Percentiles rank a stretch among this genome's conserved stretches.
phyloP scores from a whole-genome alignment of 2,113 vertebrate species.

The Thalassoma bifasciatum region DNA sequence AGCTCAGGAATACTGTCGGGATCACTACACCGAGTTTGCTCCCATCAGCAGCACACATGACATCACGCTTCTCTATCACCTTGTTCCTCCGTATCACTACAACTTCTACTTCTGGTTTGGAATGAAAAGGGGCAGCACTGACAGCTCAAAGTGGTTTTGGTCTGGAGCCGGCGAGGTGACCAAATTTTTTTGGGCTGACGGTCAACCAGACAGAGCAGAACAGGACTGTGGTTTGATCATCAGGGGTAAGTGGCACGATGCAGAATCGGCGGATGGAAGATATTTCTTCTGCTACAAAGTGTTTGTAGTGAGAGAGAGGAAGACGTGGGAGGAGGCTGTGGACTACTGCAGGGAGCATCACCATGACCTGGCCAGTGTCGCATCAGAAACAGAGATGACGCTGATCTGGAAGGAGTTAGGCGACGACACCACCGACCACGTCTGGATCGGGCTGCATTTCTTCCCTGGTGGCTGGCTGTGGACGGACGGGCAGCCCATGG shows the following conservation, averaged over 20 bases:
- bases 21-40: constrained; percentile 45
- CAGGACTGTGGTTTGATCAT: rapidly evolving
- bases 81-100: rapidly evolving
- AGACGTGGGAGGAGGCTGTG: constrained; percentile 56
- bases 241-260: rapidly evolving
- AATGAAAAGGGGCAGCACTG: neutral
- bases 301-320: constrained; percentile 33
- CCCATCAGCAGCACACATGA: neutral
- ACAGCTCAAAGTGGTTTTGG: constrained; percentile 20
- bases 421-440: neutral
- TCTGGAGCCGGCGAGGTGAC: constrained; percentile 40
- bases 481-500: constrained; percentile 19
- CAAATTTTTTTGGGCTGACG: rapidly evolving
- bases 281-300: constrained; percentile 37
- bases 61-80: rapidly evolving
- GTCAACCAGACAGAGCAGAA: rapidly evolving
- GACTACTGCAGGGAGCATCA: constrained; percentile 39
- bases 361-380: constrained; percentile 33
- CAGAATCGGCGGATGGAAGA: rapidly evolving
- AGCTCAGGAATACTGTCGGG: constrained; percentile 28
- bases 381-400: constrained; percentile 44
- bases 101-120: constrained; percentile 1
- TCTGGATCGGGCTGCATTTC: constrained; percentile 58
- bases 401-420: constrained; percentile 34
- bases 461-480: constrained; percentile 50